Evolutionary conservation across 2,797 vertebrate species (phyloP).

Genomic region (Salmo trutta): DNA sequence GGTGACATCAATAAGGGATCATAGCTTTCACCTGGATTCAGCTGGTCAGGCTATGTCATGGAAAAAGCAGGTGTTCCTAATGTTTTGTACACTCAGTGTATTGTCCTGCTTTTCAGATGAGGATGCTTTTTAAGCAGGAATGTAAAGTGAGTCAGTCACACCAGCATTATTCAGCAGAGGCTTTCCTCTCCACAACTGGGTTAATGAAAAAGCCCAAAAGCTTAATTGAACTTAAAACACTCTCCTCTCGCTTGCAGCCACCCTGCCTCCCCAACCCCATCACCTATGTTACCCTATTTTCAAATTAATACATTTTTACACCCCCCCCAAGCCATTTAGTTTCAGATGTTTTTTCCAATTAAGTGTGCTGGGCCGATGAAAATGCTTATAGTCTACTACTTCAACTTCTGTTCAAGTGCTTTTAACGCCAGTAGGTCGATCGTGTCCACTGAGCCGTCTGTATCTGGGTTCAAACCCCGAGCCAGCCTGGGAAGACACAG

Average conservation of each 20-base stretch:
- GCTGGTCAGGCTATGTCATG: too few relatives aligned
- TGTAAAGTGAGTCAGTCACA: constrained; percentile 64
- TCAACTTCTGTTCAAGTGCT: constrained; percentile 48
- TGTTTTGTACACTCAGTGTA: constrained; percentile 30
- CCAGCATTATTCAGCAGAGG: constrained; percentile 75
- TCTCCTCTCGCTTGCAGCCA: constrained; percentile 54
- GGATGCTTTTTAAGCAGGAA: constrained; percentile 55
- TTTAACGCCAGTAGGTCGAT: constrained; percentile 43
- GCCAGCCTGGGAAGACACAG: constrained; percentile 51
- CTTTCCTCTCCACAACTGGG: constrained; percentile 76
- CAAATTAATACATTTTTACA: constrained; percentile 44
- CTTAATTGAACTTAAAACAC: constrained; percentile 76
- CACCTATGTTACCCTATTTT: constrained; percentile 57
- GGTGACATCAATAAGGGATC: too few relatives aligned
- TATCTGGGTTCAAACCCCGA: constrained; percentile 21
- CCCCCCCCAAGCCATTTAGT: constrained; percentile 17
- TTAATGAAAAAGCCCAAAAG: constrained; percentile 80
- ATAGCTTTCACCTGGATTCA: too few relatives aligned
- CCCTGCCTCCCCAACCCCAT: constrained; percentile 44
- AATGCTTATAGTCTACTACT: constrained; percentile 53
- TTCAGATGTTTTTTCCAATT: constrained; percentile 50
- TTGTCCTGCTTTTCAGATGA: constrained; percentile 49
- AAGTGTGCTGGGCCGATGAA: constrained; percentile 53
- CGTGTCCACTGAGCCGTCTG: constrained; percentile 35
- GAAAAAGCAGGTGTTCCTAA: too few relatives aligned